Evolutionary conservation across 2,113 vertebrate genomes (phyloP), one percentile per base, ranked within the genome.

Genomic region (Sapajus apella): DNA sequence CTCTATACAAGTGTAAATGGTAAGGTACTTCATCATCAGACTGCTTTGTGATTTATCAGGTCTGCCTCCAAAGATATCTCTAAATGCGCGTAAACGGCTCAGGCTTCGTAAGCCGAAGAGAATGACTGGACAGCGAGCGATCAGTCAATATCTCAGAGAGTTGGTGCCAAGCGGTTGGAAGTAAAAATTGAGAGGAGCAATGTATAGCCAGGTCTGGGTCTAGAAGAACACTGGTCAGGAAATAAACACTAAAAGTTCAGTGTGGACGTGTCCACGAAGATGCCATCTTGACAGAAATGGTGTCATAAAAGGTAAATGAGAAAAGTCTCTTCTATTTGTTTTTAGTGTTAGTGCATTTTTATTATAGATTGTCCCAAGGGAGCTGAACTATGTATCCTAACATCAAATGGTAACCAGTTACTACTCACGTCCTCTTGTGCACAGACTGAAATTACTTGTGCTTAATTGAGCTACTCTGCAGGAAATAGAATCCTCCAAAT

Each of bases 51-150:
- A 93, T 85, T 58, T 79, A 77, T 32, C 79, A 92, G 45, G 87
- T 93, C 87, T 96, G 66, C 64, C 85, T 89, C 72, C 58, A 90
- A 94, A 95, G 94, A 92, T 85, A 92, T 92, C 93, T 97, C 80
- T 79, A 94, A 95, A 96, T 58, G 81, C 83, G 84, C 84, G 66
- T n/a, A 95, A 96, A 85, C 85, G 95, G 94, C 91, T 83, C 92
- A 75, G 77, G 88, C 66, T 93, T 27, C 45, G 45, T 79, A 92
- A 90, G 37, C 45, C 40, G 72, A 70, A 86, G 27, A 91, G 70
- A 90, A 92, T 50, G 82, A 70, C 93, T 96, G 55, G 43, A 82
- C 56, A 68, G 52, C 50, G 25, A 87, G 61, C 85, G 35, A 91
- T 91, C 96, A 90, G 82, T 95, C 86, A 88, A 45, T 94, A 88